A percentile compares a stretch with the other conserved stretches of the same genome.
These are phyloP conservation scores for Spicauda simplicius DNA, from an alignment of 2,888 invertebrate species.

Conservation along the genomic window DNA sequence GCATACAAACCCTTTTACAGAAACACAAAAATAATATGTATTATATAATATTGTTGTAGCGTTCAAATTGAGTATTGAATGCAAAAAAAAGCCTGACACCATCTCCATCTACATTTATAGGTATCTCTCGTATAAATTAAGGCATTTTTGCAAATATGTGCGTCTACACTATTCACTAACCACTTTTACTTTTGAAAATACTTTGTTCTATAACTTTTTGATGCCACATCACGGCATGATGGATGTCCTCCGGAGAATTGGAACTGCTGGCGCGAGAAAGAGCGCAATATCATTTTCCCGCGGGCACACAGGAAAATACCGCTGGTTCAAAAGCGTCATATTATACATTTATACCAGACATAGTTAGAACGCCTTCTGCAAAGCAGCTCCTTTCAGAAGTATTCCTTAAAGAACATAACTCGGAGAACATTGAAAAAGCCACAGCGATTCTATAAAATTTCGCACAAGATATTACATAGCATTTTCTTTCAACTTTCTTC, in stretches of 20 bases:
- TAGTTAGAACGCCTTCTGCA: conserved; percentile 66
- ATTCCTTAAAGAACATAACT: conserved; percentile 70
- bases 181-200: no score
- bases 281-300: background rate
- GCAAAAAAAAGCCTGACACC: no score
- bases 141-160: no score
- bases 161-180: no score
- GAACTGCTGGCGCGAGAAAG: background rate
- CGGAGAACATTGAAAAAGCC: conserved; percentile 64
- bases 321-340: background rate
- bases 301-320: background rate
- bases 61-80: no score
- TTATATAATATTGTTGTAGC: no score
- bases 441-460: conserved; percentile 58
- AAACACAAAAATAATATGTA: no score
- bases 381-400: conserved; percentile 73
- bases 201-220: no score
- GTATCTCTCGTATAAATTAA: no score
- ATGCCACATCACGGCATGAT: no score
- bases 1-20: no score
- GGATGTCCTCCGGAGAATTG: background rate
- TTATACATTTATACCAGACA: background rate
- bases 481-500: conserved; percentile 48
- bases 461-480: conserved; percentile 54
- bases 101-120: no score